Evolutionary conservation across 2,888 invertebrate species (phyloP).

Genomic region (Apodemia mormo): DNA sequence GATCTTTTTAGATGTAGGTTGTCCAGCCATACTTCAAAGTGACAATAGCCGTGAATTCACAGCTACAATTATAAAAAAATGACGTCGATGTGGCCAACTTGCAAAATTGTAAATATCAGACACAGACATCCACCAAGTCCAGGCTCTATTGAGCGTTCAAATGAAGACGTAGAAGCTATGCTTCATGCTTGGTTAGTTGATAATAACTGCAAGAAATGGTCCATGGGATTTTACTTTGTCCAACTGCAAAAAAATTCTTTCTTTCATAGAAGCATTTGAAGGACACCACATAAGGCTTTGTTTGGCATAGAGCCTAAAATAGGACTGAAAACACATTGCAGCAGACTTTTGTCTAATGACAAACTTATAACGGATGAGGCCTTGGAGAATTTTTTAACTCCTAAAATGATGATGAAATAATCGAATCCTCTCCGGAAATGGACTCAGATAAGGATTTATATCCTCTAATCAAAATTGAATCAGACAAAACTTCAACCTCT

Average conservation of each 20-base stretch:
- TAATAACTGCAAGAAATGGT: slow-evolving; percentile 28
- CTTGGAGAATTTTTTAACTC: background rate
- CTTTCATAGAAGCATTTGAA: slow-evolving; percentile 34
- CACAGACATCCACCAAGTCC: slow-evolving; percentile 25
- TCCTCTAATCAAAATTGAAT: too few species aligned
- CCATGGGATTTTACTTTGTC: slow-evolving; percentile 12
- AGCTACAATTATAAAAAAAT: slow-evolving; percentile 28
- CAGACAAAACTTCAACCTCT: background rate
- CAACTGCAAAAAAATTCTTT: slow-evolving; percentile 42
- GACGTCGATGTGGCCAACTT: slow-evolving; percentile 31
- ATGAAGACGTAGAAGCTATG: slow-evolving; percentile 44
- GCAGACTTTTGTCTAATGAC: background rate
- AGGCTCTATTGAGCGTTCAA: slow-evolving; percentile 21
- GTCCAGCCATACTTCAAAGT: slow-evolving; percentile 30
- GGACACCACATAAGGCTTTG: slow-evolving; percentile 39
- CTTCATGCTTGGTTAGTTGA: slow-evolving; percentile 44
- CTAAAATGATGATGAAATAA: background rate
- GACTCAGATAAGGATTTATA: too few species aligned
- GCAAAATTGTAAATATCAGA: slow-evolving; percentile 33
- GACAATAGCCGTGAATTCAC: slow-evolving; percentile 32
- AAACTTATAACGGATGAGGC: background rate
- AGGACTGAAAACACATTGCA: background rate
- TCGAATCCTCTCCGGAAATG: background rate
- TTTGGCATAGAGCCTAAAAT: slow-evolving; percentile 31
- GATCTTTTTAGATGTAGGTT: slow-evolving; percentile 33